Conservation (phyloP, 2,888 invertebrate genomes). For the Entomobrya multifasciata region DNA sequence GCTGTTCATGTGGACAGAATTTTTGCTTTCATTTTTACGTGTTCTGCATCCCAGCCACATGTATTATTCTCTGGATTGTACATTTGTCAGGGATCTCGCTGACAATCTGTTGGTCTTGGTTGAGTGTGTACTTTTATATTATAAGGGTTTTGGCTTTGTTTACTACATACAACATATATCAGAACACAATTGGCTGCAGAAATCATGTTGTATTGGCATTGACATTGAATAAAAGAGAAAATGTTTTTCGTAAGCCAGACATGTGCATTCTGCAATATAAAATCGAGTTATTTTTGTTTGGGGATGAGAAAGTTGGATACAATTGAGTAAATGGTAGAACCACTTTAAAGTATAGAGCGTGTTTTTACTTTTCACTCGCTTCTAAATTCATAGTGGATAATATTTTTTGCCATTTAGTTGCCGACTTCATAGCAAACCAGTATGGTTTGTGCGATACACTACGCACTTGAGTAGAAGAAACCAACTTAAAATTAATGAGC, state of each 20-base stretch:
- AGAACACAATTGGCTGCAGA: slow-evolving; percentile 26
- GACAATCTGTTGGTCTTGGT: slow-evolving; percentile 12
- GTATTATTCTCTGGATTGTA: slow-evolving; percentile 4
- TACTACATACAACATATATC: too few relatives aligned
- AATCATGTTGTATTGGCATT: slow-evolving; percentile 10
- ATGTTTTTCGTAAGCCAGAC: slow-evolving; percentile 55
- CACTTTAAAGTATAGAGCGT: not conserved
- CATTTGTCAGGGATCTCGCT: slow-evolving; percentile 23
- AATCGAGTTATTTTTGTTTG: slow-evolving; percentile 31
- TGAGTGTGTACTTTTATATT: not conserved
- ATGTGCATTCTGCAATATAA: slow-evolving; percentile 60
- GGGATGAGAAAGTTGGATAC: not conserved
- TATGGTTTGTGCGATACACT: not conserved
- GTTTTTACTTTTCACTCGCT: slow-evolving; percentile 7
- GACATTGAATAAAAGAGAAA: slow-evolving; percentile 66
- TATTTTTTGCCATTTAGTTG: too few relatives aligned
- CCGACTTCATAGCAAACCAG: not conserved
- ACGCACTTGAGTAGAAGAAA: not conserved
- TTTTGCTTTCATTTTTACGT: not conserved
- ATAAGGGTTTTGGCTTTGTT: not conserved
- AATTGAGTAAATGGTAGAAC: not conserved
- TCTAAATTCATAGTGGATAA: too few relatives aligned
- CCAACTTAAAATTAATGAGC: not conserved
- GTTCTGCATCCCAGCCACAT: not conserved
- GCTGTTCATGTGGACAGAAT: slow-evolving; percentile 2